These are phyloP conservation scores for Taenaris catops DNA, from an alignment of 2,888 invertebrate genomes.

Conservation along the genomic window DNA sequence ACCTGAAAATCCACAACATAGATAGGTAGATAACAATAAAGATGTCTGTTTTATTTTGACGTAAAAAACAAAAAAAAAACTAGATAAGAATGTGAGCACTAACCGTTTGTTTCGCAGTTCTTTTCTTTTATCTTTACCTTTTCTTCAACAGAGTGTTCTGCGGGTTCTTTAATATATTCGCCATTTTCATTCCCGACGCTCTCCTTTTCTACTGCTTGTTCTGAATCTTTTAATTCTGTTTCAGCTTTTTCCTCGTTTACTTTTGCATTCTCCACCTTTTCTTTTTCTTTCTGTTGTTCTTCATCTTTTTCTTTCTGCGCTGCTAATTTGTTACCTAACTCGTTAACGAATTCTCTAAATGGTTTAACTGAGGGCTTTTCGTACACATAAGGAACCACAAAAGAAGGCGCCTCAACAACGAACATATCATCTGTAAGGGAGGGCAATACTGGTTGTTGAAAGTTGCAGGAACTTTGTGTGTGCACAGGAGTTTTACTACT, in stretches of 20 bases:
- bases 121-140: slow-evolving; percentile 20
- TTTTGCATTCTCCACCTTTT: slow-evolving; percentile 43
- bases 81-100: neutral
- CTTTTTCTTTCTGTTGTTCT: slow-evolving; percentile 55
- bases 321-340: slow-evolving; percentile 82
- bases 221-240: slow-evolving; percentile 30
- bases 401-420: slow-evolving; percentile 95
- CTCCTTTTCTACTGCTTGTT: slow-evolving; percentile 24
- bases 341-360: slow-evolving; percentile 85
- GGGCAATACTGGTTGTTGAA: slow-evolving; percentile 85
- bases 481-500: slow-evolving; percentile 32
- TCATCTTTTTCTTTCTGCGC: slow-evolving; percentile 80
- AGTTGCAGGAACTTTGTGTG: slow-evolving; percentile 33
- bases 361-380: slow-evolving; percentile 92
- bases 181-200: slow-evolving; percentile 10
- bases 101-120: slow-evolving; percentile 17
- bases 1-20: no score
- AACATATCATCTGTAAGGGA: slow-evolving; percentile 95
- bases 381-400: slow-evolving; percentile 95
- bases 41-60: neutral
- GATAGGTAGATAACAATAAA: no score
- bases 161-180: slow-evolving; percentile 6
- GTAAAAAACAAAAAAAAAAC: neutral
- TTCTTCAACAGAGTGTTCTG: neutral
- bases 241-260: slow-evolving; percentile 44